phyloP scores from a whole-genome alignment of 2,113 vertebrate genomes.

The Eolophus roseicapilla region DNA sequence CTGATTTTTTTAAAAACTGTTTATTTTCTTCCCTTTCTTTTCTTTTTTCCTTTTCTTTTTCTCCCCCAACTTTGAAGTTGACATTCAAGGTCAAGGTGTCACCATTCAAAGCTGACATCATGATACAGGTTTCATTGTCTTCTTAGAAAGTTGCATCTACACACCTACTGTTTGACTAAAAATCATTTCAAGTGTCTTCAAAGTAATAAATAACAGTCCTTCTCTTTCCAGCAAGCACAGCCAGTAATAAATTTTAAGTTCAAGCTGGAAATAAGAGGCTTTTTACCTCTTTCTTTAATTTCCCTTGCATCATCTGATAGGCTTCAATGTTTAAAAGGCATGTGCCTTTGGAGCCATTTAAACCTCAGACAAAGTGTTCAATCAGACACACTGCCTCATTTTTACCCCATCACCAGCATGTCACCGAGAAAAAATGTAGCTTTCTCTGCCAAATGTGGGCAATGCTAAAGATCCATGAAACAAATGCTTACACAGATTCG shows the following conservation, averaged over 20 bases:
- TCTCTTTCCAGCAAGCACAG: background rate
- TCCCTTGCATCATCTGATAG: background rate
- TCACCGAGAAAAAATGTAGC: conserved; percentile 43
- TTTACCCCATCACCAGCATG: conserved; percentile 32
- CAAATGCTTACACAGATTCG: conserved; percentile 58
- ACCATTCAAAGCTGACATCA: background rate
- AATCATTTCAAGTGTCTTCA: background rate
- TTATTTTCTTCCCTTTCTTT: background rate
- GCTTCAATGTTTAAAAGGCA: conserved; percentile 13
- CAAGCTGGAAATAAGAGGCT: background rate
- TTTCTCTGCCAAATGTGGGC: conserved; percentile 44
- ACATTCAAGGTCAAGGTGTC: background rate
- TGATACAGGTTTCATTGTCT: background rate
- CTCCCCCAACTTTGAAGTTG: background rate
- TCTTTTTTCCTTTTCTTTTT: background rate
- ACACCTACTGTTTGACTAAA: background rate
- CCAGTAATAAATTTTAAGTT: background rate
- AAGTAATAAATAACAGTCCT: background rate
- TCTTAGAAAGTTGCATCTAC: background rate
- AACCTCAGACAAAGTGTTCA: conserved; percentile 43
- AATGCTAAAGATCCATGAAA: conserved; percentile 44
- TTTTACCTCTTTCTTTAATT: background rate
- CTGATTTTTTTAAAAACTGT: background rate
- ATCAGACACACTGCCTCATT: conserved; percentile 31
- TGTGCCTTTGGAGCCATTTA: conserved; percentile 38